Percentiles rank a stretch among this genome's conserved stretches.
Conservation (phyloP, 2,797 vertebrate species). For the Meda fulgida region DNA sequence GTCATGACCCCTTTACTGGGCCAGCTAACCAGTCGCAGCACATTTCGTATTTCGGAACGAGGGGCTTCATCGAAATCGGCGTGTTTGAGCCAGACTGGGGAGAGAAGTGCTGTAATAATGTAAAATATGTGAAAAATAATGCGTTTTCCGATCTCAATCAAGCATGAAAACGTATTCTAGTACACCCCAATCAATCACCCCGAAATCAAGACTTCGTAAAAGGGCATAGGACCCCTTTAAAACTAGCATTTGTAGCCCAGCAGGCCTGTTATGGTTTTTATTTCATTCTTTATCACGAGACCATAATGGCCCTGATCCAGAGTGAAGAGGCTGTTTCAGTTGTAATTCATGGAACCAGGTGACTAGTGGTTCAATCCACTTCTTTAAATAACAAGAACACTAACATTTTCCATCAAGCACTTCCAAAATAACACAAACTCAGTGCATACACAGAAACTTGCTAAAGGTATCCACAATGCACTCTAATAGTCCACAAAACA, state of each 20-base stretch:
- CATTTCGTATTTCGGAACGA: too few species aligned
- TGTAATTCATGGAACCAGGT: constrained; percentile 19
- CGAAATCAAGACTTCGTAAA: too few species aligned
- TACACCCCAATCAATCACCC: too few species aligned
- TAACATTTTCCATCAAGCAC: constrained; percentile 21
- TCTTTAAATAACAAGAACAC: constrained; percentile 45
- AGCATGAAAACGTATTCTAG: too few species aligned
- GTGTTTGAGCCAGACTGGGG: too few species aligned
- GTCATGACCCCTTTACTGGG: too few species aligned
- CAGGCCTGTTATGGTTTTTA: neutral
- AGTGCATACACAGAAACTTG: neutral
- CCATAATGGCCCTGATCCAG: neutral
- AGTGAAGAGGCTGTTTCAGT: neutral
- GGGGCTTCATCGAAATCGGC: too few species aligned
- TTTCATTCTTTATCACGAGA: neutral
- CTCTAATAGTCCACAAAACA: constrained; percentile 17
- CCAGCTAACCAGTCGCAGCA: too few species aligned
- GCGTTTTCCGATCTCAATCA: too few species aligned
- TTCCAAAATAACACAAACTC: constrained; percentile 46
- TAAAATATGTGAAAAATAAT: too few species aligned
- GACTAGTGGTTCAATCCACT: constrained; percentile 23
- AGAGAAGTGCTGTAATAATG: too few species aligned
- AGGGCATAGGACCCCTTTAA: neutral
- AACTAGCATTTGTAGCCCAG: neutral
- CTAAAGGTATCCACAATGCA: neutral